Evolutionary conservation across 2,888 invertebrate species (phyloP).

Genomic region (Eutolmus rufibarbis): DNA sequence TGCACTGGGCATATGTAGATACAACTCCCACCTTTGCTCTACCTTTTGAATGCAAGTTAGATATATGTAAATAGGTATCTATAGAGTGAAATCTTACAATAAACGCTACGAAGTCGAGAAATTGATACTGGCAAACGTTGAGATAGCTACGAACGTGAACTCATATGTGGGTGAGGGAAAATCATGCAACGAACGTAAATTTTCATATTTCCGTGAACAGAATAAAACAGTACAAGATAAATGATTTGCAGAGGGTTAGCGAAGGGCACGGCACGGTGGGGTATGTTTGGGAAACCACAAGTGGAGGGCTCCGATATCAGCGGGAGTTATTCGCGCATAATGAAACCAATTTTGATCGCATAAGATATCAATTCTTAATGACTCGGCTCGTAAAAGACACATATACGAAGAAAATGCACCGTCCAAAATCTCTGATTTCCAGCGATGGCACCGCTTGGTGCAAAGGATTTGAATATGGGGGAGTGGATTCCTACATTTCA

Average conservation of each 20-base stretch:
- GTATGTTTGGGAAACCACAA: neutral
- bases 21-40: neutral
- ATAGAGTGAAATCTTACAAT: neutral
- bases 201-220: conserved; percentile 16
- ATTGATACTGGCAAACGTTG: neutral
- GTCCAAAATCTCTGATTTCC: neutral
- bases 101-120: neutral
- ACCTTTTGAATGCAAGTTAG: neutral
- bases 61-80: neutral
- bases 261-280: neutral
- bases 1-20: neutral
- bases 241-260: neutral
- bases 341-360: conserved; percentile 19
- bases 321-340: neutral
- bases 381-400: neutral
- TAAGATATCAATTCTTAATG: conserved; percentile 6
- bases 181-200: neutral
- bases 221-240: neutral
- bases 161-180: neutral
- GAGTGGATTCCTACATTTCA: neutral
- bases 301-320: neutral
- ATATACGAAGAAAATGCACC: neutral
- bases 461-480: neutral
- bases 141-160: neutral
- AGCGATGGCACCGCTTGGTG: neutral